Base-by-base conservation (phyloP, 1,140 invertebrate genomes). In the Drosophila santomea region DNA sequence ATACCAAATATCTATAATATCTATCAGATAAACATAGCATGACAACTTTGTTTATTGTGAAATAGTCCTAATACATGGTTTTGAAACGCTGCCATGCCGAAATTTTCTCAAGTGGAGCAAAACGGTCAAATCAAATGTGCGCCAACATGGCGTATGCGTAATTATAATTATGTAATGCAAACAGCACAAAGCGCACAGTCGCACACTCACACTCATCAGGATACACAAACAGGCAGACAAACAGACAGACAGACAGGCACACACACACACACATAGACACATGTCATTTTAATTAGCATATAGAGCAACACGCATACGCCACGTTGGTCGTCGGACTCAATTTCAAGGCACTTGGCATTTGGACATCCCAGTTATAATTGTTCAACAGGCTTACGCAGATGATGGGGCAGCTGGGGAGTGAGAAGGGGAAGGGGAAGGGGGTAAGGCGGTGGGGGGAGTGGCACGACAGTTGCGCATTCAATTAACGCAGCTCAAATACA, bases 331-430 rank as follows among this genome's bases (percentile, higher is more conserved):
- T 76, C 69, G 83, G 78, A 85, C 82, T 85, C 82, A 78, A 85
- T 85, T 85, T 85, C 82, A 85, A 76, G 82, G 82, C 82, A 88
- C 82, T 85, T 88, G 82, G 78, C 82, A 88, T 88, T 88, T 85
- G 83, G 82, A 88, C 78, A 88, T 88, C 64, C 78, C 74, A 78
- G 74, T 72, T 88, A 85, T 85, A 85, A 85, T 85, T 88, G 82
- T 88, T 85, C 82, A 85, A 85, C 82, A 85, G 82, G 82, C 82
- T 85, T 82, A 85, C 72, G 73, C 73, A 68, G 82, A 88, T 81
- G 85, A 60, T 58, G 60, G 28, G 43, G 28, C 1, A 28, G 28
- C 1, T 7, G 25, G 25, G 23, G 3, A 5, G 0, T 58, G 59
- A 20, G 45, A 25, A 36, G 28, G 59, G 17, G 7, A n/a, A 5